Evolutionary conservation across 2,888 invertebrate genomes (phyloP).

Genomic region (Epirrhoe tristata): DNA sequence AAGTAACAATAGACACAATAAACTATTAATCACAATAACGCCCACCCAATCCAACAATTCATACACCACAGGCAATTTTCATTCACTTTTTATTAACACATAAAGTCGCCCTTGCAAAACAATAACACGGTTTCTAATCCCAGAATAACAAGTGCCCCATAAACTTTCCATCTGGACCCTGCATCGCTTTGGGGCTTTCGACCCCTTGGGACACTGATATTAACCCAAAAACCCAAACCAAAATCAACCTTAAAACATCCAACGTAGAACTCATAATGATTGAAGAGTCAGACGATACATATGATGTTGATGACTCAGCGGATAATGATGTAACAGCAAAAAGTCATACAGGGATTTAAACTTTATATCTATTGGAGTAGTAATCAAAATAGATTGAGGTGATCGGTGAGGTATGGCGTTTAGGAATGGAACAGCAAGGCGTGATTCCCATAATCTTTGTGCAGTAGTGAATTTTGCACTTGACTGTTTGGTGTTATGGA

Average conservation of each 20-base stretch:
- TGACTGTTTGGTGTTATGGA: slow-evolving; percentile 68
- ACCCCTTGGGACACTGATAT: slow-evolving; percentile 71
- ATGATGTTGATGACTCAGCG: slow-evolving; percentile 46
- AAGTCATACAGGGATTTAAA: slow-evolving; percentile 38
- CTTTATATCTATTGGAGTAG: slow-evolving; percentile 30
- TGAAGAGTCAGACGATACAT: slow-evolving; percentile 34
- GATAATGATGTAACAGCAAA: slow-evolving; percentile 51
- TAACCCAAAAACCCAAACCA: slow-evolving; percentile 49
- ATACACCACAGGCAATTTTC: slow-evolving; percentile 63
- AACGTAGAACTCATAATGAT: slow-evolving; percentile 44
- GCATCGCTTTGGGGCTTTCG: slow-evolving; percentile 75
- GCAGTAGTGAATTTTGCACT: slow-evolving; percentile 80
- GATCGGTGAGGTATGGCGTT: slow-evolving; percentile 44
- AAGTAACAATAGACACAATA: slow-evolving; percentile 45
- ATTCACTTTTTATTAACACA: slow-evolving; percentile 79
- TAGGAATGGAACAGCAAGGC: slow-evolving; percentile 51
- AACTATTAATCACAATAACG: slow-evolving; percentile 59
- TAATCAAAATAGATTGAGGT: slow-evolving; percentile 31
- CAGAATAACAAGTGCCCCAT: slow-evolving; percentile 79
- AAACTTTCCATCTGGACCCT: slow-evolving; percentile 79
- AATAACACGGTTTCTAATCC: slow-evolving; percentile 80
- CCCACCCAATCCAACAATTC: slow-evolving; percentile 56
- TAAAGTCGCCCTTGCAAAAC: slow-evolving; percentile 75
- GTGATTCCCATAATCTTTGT: slow-evolving; percentile 83
- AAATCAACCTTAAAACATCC: slow-evolving; percentile 39